These are phyloP conservation scores for Drosophila mauritiana DNA, from an alignment of 1,140 invertebrate species.

Conservation along the genomic window DNA sequence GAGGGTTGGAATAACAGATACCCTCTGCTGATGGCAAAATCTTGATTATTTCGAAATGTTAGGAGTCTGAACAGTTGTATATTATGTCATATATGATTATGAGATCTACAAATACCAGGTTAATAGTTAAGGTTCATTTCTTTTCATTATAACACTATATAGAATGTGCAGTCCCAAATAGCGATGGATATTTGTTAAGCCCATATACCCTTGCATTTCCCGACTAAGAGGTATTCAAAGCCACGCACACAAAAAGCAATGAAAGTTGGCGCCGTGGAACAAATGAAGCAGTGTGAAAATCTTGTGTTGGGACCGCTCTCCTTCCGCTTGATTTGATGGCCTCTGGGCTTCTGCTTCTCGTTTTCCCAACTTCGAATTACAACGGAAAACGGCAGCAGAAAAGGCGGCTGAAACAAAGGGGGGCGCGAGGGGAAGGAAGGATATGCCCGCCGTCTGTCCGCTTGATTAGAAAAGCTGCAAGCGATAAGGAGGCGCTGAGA, in stretches of 20 bases:
- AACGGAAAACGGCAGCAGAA: neutral
- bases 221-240: constrained; percentile 4
- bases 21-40: neutral
- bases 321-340: constrained; percentile 77
- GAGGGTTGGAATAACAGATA: neutral
- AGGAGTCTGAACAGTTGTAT: too few relatives aligned
- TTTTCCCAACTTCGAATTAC: constrained; percentile 57
- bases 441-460: constrained; percentile 57
- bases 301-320: constrained; percentile 51
- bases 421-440: constrained; percentile 42
- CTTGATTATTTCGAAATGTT: too few relatives aligned
- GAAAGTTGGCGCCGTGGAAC: constrained; percentile 43
- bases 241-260: constrained; percentile 25
- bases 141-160: too few relatives aligned
- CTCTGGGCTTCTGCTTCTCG: constrained; percentile 43
- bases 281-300: constrained; percentile 79
- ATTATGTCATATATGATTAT: too few relatives aligned
- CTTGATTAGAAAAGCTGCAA: constrained; percentile 81
- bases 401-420: constrained; percentile 15
- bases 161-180: too few relatives aligned
- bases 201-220: neutral
- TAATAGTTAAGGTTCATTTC: too few relatives aligned
- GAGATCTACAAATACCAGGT: too few relatives aligned
- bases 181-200: too few relatives aligned
- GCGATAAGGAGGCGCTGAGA: constrained; percentile 57